These are phyloP conservation scores for Hemistola chrysoprasaria DNA, from an alignment of 2,888 invertebrate genomes.

Conservation along the genomic window DNA sequence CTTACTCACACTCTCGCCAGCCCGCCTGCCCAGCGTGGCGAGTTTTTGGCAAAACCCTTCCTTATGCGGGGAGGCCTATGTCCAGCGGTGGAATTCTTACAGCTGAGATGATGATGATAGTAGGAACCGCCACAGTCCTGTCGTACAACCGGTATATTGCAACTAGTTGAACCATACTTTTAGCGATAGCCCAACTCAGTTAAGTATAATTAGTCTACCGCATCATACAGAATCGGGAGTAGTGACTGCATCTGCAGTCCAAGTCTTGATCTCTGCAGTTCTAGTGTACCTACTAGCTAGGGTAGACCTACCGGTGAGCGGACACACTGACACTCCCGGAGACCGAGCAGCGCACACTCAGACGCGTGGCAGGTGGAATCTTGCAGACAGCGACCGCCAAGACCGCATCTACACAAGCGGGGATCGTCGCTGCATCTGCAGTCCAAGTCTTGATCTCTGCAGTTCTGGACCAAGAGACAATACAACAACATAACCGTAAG, in stretches of 20 bases:
- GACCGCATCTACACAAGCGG: slow-evolving; percentile 59
- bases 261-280: slow-evolving; percentile 35
- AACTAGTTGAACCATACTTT: too few relatives aligned
- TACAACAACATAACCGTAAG: not conserved
- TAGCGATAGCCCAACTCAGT: too few relatives aligned
- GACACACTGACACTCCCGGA: slow-evolving; percentile 69
- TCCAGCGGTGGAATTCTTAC: too few relatives aligned
- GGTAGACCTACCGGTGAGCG: slow-evolving; percentile 20
- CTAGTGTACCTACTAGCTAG: too few relatives aligned
- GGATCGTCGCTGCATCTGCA: slow-evolving; percentile 55
- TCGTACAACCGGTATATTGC: too few relatives aligned
- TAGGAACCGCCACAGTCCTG: too few relatives aligned
- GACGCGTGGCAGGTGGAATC: slow-evolving; percentile 70
- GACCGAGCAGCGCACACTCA: slow-evolving; percentile 69
- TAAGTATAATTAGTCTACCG: too few relatives aligned
- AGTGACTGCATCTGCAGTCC: slow-evolving; percentile 40
- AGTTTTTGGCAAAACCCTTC: too few relatives aligned
- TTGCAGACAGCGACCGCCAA: slow-evolving; percentile 65
- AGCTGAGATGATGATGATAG: too few relatives aligned
- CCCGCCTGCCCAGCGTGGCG: too few relatives aligned
- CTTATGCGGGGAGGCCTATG: too few relatives aligned
- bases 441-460: slow-evolving; percentile 49
- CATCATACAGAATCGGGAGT: slow-evolving; percentile 52
- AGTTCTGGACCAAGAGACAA: slow-evolving; percentile 50
- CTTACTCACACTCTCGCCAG: too few relatives aligned